A percentile compares a stretch with the other conserved stretches of the same genome.
These are phyloP conservation scores for Zaprionus tsacasi DNA, from an alignment of 1,140 invertebrate species.

Conservation along the genomic window DNA sequence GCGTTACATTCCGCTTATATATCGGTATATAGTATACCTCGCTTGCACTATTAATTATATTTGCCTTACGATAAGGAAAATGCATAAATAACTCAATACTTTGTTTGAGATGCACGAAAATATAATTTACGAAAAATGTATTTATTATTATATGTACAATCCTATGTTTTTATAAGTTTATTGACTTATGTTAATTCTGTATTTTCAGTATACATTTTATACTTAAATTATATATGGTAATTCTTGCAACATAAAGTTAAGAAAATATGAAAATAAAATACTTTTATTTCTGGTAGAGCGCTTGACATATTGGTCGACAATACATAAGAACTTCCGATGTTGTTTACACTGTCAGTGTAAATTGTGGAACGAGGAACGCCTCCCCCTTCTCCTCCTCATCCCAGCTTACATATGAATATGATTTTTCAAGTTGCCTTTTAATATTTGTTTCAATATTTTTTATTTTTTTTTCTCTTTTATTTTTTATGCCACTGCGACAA, in stretches of 20 bases:
- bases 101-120: neutral
- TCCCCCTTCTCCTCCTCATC: neutral
- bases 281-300: neutral
- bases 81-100: neutral
- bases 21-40: neutral
- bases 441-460: slow-evolving; percentile 8
- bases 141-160: neutral
- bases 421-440: slow-evolving; percentile 26
- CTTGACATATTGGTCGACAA: neutral
- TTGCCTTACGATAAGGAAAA: slow-evolving; percentile 38
- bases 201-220: neutral
- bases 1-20: neutral
- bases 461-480: slow-evolving; percentile 4
- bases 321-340: neutral
- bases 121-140: no score
- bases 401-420: slow-evolving; percentile 4
- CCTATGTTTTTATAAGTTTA: neutral
- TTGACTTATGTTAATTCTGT: neutral
- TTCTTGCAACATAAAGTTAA: neutral
- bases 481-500: slow-evolving; percentile 28
- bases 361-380: neutral
- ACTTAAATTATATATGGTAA: neutral
- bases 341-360: slow-evolving; percentile 15
- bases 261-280: neutral
- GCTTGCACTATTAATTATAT: slow-evolving; percentile 60